Evolutionary conservation across 2,797 vertebrate genomes (phyloP).

Genomic region (Helarctos malayanus): DNA sequence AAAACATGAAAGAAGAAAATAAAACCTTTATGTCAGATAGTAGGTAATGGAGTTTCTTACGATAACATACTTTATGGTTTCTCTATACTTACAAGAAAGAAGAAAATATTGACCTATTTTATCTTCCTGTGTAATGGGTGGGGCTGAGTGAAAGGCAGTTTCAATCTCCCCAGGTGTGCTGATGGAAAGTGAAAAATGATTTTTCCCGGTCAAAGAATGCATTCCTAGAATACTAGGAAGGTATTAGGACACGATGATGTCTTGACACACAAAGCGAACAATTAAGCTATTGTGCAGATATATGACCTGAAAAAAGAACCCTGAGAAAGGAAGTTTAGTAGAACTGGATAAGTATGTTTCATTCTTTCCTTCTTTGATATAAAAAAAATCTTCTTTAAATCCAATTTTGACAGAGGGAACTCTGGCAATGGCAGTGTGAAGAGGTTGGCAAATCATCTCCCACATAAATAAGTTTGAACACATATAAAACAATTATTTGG

Average conservation of each 20-base stretch:
- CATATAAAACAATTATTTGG: background rate
- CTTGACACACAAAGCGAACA: background rate
- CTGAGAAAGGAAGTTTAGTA: background rate
- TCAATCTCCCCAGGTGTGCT: background rate
- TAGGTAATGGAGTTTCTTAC: background rate
- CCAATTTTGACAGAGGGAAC: background rate
- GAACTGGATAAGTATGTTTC: background rate
- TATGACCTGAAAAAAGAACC: background rate
- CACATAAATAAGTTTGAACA: background rate
- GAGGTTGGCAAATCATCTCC: background rate
- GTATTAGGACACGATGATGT: background rate
- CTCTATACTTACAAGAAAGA: slow-evolving; percentile 29
- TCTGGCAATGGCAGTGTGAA: background rate
- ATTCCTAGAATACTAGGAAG: background rate
- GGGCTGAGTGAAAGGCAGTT: slow-evolving; percentile 16
- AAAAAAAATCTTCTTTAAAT: background rate
- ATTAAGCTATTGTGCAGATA: background rate
- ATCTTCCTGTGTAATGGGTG: slow-evolving; percentile 21
- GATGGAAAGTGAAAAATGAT: background rate
- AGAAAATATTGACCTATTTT: slow-evolving; percentile 25
- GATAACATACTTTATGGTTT: background rate
- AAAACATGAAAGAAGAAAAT: background rate
- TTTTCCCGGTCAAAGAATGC: background rate
- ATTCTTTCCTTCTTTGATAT: background rate
- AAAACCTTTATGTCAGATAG: background rate